Base-by-base conservation (phyloP, 2,888 invertebrate genomes). In the Chalcis sispes region DNA sequence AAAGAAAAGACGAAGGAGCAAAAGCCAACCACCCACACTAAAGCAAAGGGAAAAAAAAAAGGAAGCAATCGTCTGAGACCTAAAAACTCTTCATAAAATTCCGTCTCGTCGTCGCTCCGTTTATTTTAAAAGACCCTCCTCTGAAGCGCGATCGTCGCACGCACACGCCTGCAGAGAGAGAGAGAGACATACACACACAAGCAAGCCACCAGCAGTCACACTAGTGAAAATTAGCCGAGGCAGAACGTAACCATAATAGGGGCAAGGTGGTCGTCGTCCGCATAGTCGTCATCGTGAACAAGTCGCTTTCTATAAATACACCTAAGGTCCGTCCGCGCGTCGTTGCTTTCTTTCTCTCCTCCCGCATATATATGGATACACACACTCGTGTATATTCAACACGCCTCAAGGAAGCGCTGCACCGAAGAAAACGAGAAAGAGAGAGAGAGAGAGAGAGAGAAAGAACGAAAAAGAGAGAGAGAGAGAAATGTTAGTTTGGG, bases 181-280 rank as follows among this genome's bases (percentile, higher is more conserved):
- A n/a, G n/a, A n/a, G n/a, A n/a, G n/a, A n/a, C n/a, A n/a, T n/a
- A n/a, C n/a, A n/a, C n/a, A n/a, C n/a, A n/a, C n/a, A n/a, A n/a
- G n/a, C n/a, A 20, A 3, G 20, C 10, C 58, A 18, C 32, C n/a
- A n/a, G n/a, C n/a, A n/a, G n/a, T n/a, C n/a, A n/a, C n/a, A n/a
- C n/a, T n/a, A 15, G 36, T 52, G 48, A 32, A 36, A 69, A 69
- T 69, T 69, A 69, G 58, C 32, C 58, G 56, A 67, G 67, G 42
- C 67, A 29, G 36, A 54, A 15, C 18, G 15, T 40, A n/a, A 13
- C 42, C 27, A 29, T 50, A 36, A 40, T 15, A 48, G 48, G 36
- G 40, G 32, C 15, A 59, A 70, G 70, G 72, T 73, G 69, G 75
- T 79, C 66, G 72, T 56, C 25, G 23, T 25, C 8, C 29, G 8